Base-by-base conservation (phyloP, 2,888 invertebrate species). In the Phaedon cochleariae region DNA sequence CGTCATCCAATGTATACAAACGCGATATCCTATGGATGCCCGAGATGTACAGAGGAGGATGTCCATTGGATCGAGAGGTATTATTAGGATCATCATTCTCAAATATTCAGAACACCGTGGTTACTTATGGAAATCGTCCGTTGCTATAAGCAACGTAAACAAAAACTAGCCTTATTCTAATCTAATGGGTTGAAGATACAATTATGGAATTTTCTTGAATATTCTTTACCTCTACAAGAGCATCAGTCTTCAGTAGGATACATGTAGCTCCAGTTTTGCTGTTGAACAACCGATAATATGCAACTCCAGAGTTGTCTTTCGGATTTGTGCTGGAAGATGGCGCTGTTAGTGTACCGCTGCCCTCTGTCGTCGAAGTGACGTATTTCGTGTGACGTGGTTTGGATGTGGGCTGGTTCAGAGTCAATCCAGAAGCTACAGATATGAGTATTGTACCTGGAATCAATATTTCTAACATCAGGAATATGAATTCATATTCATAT, bases 171-270 rank as follows among this genome's bases (percentile, higher is more conserved):
- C n/a, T n/a, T n/a, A n/a, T n/a, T n/a, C n/a, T n/a, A n/a, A n/a
- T n/a, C n/a, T n/a, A n/a, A n/a, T n/a, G n/a, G n/a, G n/a, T n/a
- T n/a, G n/a, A n/a, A n/a, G n/a, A n/a, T n/a, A n/a, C n/a, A n/a
- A n/a, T n/a, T n/a, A n/a, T n/a, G n/a, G n/a, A n/a, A n/a, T n/a
- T n/a, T n/a, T n/a, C n/a, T n/a, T n/a, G n/a, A 18, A 26, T 5
- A 26, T 10, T 37, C 49, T 59, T 71, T 74, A 82, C 83, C 77
- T 83, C 83, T 41, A 94, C 87, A 4, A 94, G 82, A 0, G 91
- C 94, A 80, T 94, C 94, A 20, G 92, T 91, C 71, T 89, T 89
- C 29, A 94, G 86, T 26, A 94, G 84, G 71, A 94, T 93, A 78
- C 94, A 94, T 0, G 94, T 93, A 69, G 90, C 89, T 1, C 90